Conservation (phyloP, 2,888 invertebrate species). For the Rutpela maculata region DNA sequence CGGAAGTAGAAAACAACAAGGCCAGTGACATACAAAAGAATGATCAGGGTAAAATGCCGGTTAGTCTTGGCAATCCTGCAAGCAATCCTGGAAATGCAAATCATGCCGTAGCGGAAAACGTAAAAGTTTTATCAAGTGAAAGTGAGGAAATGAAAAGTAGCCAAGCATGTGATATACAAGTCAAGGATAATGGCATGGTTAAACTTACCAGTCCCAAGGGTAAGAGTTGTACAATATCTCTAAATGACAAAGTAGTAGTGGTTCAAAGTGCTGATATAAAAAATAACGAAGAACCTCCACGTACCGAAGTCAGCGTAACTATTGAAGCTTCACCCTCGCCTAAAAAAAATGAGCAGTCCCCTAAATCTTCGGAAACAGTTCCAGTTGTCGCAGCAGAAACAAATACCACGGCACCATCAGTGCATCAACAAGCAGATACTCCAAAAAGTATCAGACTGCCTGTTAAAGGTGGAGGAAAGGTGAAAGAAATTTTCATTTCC, state of each 20-base stretch:
- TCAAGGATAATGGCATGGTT: not conserved
- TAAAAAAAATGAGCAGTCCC: not conserved
- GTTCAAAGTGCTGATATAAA: not conserved
- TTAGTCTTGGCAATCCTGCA: not conserved
- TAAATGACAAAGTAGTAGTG: not conserved
- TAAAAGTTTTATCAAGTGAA: not conserved
- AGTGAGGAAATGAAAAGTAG: not conserved
- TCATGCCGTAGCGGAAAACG: not conserved
- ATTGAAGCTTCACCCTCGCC: not conserved
- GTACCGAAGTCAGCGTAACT: not conserved
- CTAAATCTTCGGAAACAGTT: not conserved
- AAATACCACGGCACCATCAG: not conserved
- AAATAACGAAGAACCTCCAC: not conserved
- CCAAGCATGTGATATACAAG: not conserved
- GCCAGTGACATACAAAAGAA: not conserved
- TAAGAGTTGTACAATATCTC: not conserved
- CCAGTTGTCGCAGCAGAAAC: not conserved
- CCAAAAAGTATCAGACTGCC: constrained; percentile 32
- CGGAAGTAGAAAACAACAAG: not conserved
- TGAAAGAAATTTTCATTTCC: constrained; percentile 44
- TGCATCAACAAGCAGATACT: not conserved
- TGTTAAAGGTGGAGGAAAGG: constrained; percentile 35
- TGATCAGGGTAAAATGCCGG: not conserved
- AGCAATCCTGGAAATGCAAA: not conserved
- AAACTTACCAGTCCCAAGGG: not conserved